Evolutionary conservation across 2,888 invertebrate genomes (phyloP).

Genomic region (Drosophila dives): DNA sequence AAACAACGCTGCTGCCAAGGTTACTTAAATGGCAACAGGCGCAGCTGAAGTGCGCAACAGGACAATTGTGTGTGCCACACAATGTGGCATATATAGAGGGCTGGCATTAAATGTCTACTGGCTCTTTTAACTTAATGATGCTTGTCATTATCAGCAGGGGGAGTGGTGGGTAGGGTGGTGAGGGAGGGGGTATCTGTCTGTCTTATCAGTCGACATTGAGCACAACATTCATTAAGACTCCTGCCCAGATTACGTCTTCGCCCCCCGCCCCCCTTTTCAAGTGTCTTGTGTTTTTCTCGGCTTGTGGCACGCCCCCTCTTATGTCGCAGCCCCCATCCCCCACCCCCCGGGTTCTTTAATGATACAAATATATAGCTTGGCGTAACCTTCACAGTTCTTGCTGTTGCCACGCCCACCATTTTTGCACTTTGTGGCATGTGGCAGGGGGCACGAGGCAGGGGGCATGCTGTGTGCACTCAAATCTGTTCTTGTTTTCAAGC

Average conservation of each 20-base stretch:
- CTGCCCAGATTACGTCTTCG: constrained; percentile 53
- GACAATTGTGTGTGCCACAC: constrained; percentile 15
- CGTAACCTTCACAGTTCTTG: constrained; percentile 32
- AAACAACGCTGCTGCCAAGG: constrained; percentile 50
- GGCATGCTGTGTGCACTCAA: constrained; percentile 62
- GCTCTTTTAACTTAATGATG: constrained; percentile 64
- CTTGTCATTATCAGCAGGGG: constrained; percentile 67
- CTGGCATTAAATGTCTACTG: constrained; percentile 5
- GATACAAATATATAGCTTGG: constrained; percentile 44
- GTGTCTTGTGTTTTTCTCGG: constrained; percentile 52
- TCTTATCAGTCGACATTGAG: constrained; percentile 56
- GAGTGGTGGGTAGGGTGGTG: no score
- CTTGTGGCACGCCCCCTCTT: constrained; percentile 41
- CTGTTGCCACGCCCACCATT: constrained; percentile 33
- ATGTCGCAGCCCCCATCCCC: constrained; percentile 1
- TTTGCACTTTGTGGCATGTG: neutral
- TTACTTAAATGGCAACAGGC: constrained; percentile 51
- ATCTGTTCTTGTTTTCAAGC: constrained; percentile 73
- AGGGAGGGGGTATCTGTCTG: neutral
- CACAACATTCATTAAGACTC: constrained; percentile 74
- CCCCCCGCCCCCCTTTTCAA: constrained; percentile 7
- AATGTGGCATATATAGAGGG: constrained; percentile 27
- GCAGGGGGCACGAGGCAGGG: neutral
- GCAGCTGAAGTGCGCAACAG: constrained; percentile 64
- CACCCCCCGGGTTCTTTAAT: constrained; percentile 8